Evolutionary conservation across 2,888 invertebrate genomes (phyloP).

Genomic region (Vanessa cardui): DNA sequence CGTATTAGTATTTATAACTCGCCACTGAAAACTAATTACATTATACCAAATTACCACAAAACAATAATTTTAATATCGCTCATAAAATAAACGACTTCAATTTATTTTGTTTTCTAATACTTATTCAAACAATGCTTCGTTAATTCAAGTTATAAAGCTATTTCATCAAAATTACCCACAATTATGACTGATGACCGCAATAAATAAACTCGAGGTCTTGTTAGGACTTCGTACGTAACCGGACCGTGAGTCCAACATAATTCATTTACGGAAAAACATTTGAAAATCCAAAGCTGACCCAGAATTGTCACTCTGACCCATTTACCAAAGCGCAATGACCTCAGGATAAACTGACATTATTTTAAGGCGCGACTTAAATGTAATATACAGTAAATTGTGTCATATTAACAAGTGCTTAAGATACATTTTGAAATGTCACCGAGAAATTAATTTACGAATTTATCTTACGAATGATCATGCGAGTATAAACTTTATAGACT

Average conservation of each 20-base stretch:
- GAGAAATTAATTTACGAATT: conserved; percentile 76
- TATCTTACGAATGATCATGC: conserved; percentile 77
- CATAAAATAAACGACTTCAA: conserved; percentile 11
- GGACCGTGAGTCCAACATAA: conserved; percentile 50
- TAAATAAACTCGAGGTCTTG: conserved; percentile 33
- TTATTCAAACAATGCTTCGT: conserved; percentile 14
- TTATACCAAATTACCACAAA: neutral
- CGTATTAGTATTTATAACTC: neutral
- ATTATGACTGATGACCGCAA: conserved; percentile 31
- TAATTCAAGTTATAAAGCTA: conserved; percentile 28
- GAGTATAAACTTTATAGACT: conserved; percentile 77
- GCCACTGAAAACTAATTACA: neutral
- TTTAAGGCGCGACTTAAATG: conserved; percentile 66
- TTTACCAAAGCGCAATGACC: conserved; percentile 51
- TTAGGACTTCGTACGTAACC: conserved; percentile 19
- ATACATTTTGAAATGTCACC: conserved; percentile 48
- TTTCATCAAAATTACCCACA: conserved; percentile 31
- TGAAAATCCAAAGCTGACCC: conserved; percentile 62
- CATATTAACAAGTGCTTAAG: conserved; percentile 46
- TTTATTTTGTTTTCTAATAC: conserved; percentile 9
- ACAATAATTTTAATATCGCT: neutral
- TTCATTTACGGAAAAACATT: conserved; percentile 65
- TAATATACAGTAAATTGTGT: conserved; percentile 47
- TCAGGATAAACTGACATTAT: conserved; percentile 60
- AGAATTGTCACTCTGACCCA: conserved; percentile 73